phyloP scores from a whole-genome alignment of 2,888 invertebrate species.

The Callosobruchus maculatus region DNA sequence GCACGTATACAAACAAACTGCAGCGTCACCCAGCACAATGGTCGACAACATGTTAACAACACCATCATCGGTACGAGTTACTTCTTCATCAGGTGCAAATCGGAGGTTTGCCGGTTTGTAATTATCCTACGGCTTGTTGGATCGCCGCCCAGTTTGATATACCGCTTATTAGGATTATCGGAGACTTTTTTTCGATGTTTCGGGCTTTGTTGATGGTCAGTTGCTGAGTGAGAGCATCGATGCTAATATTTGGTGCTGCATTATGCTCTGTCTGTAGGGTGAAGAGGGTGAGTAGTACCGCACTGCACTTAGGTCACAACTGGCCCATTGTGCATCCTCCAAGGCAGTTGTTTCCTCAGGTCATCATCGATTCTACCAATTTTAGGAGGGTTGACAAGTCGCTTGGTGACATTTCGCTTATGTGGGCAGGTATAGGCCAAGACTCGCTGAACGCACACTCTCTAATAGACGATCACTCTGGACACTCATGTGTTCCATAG shows the following conservation, averaged over 20 bases:
- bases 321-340: too few relatives aligned
- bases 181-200: neutral
- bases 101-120: neutral
- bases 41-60: neutral
- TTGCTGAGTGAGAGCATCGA: neutral
- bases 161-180: neutral
- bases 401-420: too few relatives aligned
- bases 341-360: too few relatives aligned
- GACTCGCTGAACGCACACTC: too few relatives aligned
- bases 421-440: too few relatives aligned
- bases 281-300: too few relatives aligned
- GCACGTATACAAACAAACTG: neutral
- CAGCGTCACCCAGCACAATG: neutral
- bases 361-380: too few relatives aligned
- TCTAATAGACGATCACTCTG: too few relatives aligned
- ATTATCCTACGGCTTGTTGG: neutral
- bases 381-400: too few relatives aligned
- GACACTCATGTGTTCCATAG: too few relatives aligned
- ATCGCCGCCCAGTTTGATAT: neutral
- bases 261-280: too few relatives aligned
- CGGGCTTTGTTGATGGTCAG: neutral
- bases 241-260: neutral
- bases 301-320: too few relatives aligned
- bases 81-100: neutral
- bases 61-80: neutral